Evolutionary conservation across 2,113 vertebrate species (phyloP).

Genomic region (Tenrec ecaudatus): DNA sequence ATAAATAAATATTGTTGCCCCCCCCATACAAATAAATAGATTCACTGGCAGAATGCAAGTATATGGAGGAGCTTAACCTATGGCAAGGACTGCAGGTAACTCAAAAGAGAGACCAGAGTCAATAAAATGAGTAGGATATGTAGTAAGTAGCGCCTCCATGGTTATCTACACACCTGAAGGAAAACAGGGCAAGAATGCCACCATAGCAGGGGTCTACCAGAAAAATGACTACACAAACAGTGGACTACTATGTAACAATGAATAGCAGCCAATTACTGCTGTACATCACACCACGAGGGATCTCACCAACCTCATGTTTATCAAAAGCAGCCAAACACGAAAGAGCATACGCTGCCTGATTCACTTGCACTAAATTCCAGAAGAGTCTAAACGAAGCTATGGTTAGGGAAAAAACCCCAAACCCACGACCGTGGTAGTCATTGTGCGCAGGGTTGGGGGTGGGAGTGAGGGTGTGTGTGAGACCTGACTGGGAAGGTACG

Average conservation of each 20-base stretch:
- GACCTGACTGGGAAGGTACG: not conserved
- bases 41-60: not conserved
- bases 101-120: not conserved
- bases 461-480: no score
- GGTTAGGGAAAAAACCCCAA: not conserved
- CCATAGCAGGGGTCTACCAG: not conserved
- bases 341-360: not conserved
- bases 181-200: slow-evolving; percentile 42
- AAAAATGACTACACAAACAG: not conserved
- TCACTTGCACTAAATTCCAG: not conserved
- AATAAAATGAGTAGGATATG: not conserved
- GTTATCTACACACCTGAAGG: not conserved
- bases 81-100: not conserved
- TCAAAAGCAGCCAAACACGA: not conserved
- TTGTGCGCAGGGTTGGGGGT: not conserved
- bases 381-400: not conserved
- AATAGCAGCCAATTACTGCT: not conserved
- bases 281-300: not conserved
- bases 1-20: not conserved
- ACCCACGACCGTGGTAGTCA: not conserved
- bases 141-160: not conserved
- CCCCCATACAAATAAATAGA: not conserved
- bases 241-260: not conserved
- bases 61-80: not conserved
- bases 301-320: not conserved